Conservation (phyloP, 2,797 vertebrate species). For the Liasis olivaceus region DNA sequence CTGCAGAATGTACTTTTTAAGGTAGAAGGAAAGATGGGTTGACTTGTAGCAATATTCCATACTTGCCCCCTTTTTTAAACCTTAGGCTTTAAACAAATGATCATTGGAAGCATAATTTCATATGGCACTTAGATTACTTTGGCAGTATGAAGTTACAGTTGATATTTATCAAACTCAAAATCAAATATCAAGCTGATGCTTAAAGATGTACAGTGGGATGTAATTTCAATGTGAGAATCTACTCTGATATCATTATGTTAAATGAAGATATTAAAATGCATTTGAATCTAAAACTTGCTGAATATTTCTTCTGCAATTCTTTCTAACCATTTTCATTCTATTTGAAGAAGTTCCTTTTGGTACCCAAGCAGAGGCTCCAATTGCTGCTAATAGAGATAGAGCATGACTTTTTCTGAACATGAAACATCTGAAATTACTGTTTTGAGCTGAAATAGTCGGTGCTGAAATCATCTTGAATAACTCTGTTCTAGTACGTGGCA, state of each 20-base stretch:
- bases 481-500: neutral
- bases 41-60: neutral
- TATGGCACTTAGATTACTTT: neutral
- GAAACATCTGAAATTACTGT: neutral
- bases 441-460: neutral
- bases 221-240: neutral
- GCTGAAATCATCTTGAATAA: neutral
- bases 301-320: neutral
- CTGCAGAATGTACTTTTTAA: neutral
- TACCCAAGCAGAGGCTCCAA: neutral
- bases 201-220: neutral
- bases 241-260: neutral
- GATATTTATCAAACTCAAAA: neutral
- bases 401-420: no score
- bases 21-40: neutral
- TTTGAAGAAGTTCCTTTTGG: neutral
- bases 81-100: neutral
- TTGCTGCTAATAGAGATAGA: no score
- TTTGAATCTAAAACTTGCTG: no score
- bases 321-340: neutral
- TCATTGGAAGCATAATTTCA: neutral
- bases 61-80: neutral
- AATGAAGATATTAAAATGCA: neutral
- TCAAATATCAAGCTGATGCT: neutral
- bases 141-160: neutral